Percentiles rank a stretch among this genome's conserved stretches.
Conservation (phyloP, 2,888 invertebrate species). For the Eristalinus aeneus region DNA sequence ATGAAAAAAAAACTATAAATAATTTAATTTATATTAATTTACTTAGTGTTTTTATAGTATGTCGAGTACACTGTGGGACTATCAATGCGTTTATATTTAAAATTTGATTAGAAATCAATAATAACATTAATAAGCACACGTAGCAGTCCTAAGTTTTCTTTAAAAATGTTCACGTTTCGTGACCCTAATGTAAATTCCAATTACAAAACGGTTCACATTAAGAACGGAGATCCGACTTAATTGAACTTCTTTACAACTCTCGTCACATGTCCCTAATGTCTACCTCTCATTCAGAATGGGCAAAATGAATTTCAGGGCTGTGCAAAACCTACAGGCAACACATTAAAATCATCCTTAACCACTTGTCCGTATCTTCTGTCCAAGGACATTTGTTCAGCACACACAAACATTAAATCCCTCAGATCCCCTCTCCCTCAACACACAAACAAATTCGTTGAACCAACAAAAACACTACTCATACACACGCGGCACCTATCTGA, state of each 20-base stretch:
- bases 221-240: slow-evolving; percentile 2
- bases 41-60: too few species aligned
- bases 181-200: slow-evolving; percentile 10
- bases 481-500: slow-evolving; percentile 52
- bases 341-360: slow-evolving; percentile 58
- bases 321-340: not conserved
- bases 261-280: slow-evolving; percentile 63
- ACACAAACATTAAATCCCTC: not conserved
- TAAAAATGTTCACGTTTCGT: slow-evolving; percentile 2
- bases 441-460: not conserved
- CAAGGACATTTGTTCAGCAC: not conserved
- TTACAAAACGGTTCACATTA: slow-evolving; percentile 15
- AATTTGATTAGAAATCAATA: not conserved
- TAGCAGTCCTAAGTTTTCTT: not conserved
- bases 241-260: slow-evolving; percentile 38
- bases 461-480: slow-evolving; percentile 8
- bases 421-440: not conserved
- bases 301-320: not conserved
- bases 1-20: too few species aligned
- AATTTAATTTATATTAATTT: too few species aligned
- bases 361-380: slow-evolving; percentile 4
- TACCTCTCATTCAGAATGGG: slow-evolving; percentile 33
- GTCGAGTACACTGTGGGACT: too few species aligned
- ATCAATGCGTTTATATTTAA: too few species aligned
- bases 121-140: too few species aligned